Base-by-base conservation (phyloP, 2,113 vertebrate species). In the Osmerus mordax region DNA sequence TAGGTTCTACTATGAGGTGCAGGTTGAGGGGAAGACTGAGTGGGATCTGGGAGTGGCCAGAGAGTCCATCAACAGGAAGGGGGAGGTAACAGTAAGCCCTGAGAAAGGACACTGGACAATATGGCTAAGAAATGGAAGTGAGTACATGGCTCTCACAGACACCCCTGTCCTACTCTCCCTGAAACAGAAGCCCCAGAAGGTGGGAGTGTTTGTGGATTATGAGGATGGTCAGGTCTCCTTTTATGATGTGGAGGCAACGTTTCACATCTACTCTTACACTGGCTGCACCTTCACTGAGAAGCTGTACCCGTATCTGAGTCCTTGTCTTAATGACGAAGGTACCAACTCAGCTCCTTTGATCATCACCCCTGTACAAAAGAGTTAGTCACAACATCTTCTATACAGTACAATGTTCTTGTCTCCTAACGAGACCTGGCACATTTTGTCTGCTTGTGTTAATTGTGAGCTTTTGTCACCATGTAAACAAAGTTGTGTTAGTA, bases 311-410 rank as follows among this genome's bases (percentile, higher is more conserved):
- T 47, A 29, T 52, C 58, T 68, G 32, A 59, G 51, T n/a, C 32
- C 25, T 18, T 36, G 15, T 36, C 18, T 25, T 71, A 2, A 76
- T 74, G 72, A 66, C 3, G 2, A 13, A 14, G 62, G 52, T 56
- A 69, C 41, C 70, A 54, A 70, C 66, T 60, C 69, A 59, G 66
- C 59, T 41, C n/a, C 56, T 23, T 32, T 76, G 67, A 71, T 73
- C 73, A 53, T 71, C 65, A 13, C 3, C 4, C 41, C 68, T 36
- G 19, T 64, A 67, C 47, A 19, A 13, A 28, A 70, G 21, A 41
- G 62, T 12, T 29, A 51, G 41, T 58, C 19, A 75, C 64, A 18
- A 14, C 32, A 4, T 36, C 15, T 21, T 61, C 12, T 23, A 28
- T 23, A 6, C 2, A 61, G n/a, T 21, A 19, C 19, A 60, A 9